phyloP scores from a whole-genome alignment of 2,888 invertebrate genomes.

The Ceriagrion tenellum region DNA sequence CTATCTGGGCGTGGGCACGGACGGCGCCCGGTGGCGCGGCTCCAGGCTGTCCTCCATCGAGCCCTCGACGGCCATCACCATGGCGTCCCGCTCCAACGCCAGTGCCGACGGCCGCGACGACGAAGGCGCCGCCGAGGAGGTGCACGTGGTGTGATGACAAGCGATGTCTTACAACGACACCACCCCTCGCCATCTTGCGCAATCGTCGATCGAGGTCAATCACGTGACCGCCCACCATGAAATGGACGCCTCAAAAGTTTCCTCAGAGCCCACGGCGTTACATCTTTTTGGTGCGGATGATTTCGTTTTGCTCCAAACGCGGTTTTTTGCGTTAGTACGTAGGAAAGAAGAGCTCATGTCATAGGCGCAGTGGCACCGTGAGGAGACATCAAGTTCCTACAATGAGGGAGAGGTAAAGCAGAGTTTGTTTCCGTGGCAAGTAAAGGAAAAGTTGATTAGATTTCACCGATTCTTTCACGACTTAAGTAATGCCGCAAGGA shows the following conservation, averaged over 20 bases:
- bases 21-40: constrained; percentile 75
- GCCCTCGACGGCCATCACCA: constrained; percentile 80
- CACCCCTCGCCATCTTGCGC: not conserved
- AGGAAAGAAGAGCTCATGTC: no score
- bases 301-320: no score
- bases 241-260: not conserved
- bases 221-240: not conserved
- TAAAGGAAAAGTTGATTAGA: no score
- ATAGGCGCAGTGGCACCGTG: no score
- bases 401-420: no score
- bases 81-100: constrained; percentile 79
- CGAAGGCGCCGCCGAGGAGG: not conserved
- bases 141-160: not conserved
- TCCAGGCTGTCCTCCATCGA: constrained; percentile 80
- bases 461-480: no score
- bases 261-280: not conserved
- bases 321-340: no score
- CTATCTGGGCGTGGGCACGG: constrained; percentile 76
- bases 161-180: no score
- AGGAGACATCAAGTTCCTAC: no score
- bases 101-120: constrained; percentile 38
- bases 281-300: not conserved
- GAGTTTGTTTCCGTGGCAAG: no score
- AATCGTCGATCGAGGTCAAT: not conserved
- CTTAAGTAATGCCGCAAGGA: no score